Conservation (phyloP, 2,113 vertebrate species). For the Drymodes brunneopygia region DNA sequence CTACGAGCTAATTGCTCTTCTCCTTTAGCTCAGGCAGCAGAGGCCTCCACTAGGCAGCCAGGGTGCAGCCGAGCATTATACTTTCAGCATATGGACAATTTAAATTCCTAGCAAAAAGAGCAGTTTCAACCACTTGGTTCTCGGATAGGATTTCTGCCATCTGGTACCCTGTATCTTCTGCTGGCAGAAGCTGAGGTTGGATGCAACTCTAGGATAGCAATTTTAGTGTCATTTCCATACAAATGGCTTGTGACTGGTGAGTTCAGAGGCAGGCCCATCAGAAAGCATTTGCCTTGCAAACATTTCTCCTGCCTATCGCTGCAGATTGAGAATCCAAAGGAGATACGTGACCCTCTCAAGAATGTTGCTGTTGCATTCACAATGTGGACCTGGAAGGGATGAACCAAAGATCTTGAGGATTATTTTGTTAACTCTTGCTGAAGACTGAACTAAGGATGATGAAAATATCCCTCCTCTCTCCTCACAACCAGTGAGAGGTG, state of each 20-base stretch:
- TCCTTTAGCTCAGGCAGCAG: background rate
- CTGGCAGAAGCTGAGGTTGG: conserved; percentile 22
- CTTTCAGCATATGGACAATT: conserved; percentile 31
- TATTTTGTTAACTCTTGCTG: background rate
- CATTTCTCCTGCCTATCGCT: background rate
- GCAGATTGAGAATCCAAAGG: background rate
- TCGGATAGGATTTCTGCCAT: conserved; percentile 35
- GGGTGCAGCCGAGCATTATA: background rate
- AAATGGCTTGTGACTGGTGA: conserved; percentile 1
- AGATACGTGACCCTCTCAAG: background rate
- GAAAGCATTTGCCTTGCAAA: background rate
- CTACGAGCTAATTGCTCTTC: background rate
- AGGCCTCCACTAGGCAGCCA: background rate
- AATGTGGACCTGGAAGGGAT: background rate
- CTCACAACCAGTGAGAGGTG: background rate
- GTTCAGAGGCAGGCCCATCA: background rate
- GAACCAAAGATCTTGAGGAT: background rate
- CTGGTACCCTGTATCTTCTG: conserved; percentile 14
- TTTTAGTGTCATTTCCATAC: conserved; percentile 16
- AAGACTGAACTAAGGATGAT: background rate
- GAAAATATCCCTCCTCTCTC: background rate
- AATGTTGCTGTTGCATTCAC: background rate
- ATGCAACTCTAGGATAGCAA: background rate
- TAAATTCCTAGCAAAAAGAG: conserved; percentile 45
- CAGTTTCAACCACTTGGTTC: conserved; percentile 15